Evolutionary conservation across 2,888 invertebrate genomes (phyloP).

Genomic region (Agrochola lota): DNA sequence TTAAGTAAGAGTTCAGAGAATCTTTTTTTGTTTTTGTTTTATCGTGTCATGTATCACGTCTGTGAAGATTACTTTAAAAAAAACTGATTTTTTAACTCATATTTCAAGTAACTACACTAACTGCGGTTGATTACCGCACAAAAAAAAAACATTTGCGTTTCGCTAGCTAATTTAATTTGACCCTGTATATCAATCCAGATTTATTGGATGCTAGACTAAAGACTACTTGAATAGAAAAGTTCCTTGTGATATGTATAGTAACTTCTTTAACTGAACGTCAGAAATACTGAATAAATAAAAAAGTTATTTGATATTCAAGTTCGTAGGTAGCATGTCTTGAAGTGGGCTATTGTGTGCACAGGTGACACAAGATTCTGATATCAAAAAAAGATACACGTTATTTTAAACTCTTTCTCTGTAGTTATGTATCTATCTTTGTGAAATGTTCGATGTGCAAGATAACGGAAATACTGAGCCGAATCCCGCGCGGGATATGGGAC

Average conservation of each 20-base stretch:
- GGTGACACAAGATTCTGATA: conserved; percentile 27
- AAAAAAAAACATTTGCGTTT: no score
- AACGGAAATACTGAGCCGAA: neutral
- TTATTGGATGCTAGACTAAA: neutral
- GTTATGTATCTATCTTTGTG: neutral
- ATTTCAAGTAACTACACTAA: no score
- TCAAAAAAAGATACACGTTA: neutral
- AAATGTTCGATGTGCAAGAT: neutral
- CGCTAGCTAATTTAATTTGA: no score
- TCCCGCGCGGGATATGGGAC: neutral
- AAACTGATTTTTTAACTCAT: no score
- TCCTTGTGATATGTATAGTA: neutral
- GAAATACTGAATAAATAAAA: conserved; percentile 27
- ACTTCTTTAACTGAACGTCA: neutral
- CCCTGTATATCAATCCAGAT: no score
- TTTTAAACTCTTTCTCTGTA: neutral
- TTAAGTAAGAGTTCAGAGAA: no score
- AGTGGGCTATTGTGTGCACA: conserved; percentile 7
- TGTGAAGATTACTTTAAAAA: no score
- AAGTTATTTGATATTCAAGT: conserved; percentile 34
- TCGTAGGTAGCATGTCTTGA: neutral
- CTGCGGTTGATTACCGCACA: no score
- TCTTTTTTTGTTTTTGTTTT: no score
- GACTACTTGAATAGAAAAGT: neutral
- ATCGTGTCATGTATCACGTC: no score